These are phyloP conservation scores for Dolomedes plantarius DNA, from an alignment of 2,888 invertebrate genomes.

Conservation along the genomic window DNA sequence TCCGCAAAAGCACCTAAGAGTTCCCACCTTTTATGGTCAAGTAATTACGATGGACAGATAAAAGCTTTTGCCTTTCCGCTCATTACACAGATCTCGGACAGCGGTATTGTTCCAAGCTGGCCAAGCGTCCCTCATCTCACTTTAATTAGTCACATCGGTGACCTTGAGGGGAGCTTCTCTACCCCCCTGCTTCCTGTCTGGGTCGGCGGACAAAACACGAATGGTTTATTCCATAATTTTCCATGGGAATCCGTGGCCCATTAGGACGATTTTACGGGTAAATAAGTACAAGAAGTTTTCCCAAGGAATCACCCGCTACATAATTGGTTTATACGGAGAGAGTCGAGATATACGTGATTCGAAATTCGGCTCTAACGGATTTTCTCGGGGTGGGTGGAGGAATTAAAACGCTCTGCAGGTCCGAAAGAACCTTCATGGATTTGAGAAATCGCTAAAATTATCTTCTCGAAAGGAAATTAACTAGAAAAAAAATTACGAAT, in stretches of 20 bases:
- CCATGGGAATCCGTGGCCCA: conserved; percentile 45
- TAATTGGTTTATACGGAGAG: conserved; percentile 14
- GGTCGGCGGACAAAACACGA: conserved; percentile 38
- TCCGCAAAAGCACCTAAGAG: conserved; percentile 26
- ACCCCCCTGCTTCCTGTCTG: conserved; percentile 47
- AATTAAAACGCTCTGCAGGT: not conserved
- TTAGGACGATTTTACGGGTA: conserved; percentile 37
- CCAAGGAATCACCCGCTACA: conserved; percentile 27
- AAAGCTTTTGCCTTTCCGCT: conserved; percentile 57
- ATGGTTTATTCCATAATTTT: conserved; percentile 58
- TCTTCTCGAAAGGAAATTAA: no score
- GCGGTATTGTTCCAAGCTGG: conserved; percentile 65
- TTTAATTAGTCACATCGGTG: conserved; percentile 70
- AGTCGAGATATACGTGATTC: conserved; percentile 1
- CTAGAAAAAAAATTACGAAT: no score
- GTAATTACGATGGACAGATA: conserved; percentile 68
- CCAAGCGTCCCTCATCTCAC: conserved; percentile 64
- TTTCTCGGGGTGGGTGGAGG: not conserved
- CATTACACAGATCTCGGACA: conserved; percentile 50
- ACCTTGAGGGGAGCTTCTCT: conserved; percentile 36
- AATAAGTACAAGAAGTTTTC: conserved; percentile 33
- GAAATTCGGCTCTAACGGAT: conserved; percentile 13
- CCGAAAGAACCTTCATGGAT: no score
- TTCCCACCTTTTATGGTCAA: conserved; percentile 70
- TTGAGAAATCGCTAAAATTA: no score